phyloP scores from a whole-genome alignment of 2,797 vertebrate species.

The Trachurus trachurus region DNA sequence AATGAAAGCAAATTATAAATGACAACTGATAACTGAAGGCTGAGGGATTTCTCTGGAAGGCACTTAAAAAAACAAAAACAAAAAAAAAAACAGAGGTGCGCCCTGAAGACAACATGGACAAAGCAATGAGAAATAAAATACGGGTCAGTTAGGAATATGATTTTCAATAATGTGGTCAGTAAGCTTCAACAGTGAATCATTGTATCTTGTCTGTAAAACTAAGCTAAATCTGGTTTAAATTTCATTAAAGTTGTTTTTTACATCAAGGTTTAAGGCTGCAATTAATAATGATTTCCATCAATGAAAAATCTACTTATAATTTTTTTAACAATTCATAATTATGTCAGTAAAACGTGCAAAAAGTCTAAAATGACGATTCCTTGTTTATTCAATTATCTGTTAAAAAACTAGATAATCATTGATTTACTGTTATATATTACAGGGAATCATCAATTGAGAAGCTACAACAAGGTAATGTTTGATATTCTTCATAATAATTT shows the following conservation, averaged over 20 bases:
- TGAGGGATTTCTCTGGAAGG: conserved; percentile 60
- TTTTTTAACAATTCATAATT: background rate
- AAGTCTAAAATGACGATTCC: background rate
- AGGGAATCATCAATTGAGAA: background rate
- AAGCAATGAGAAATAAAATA: conserved; percentile 61
- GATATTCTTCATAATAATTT: background rate
- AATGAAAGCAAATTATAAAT: conserved; percentile 76
- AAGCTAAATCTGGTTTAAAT: background rate
- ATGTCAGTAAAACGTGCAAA: background rate
- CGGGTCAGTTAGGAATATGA: conserved; percentile 39
- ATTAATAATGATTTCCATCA: background rate
- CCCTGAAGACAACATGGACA: conserved; percentile 60
- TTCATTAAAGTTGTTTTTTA: background rate
- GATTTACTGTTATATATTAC: background rate
- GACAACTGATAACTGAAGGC: conserved; percentile 54
- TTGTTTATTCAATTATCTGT: background rate
- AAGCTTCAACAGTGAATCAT: conserved; percentile 19
- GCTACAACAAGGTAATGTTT: background rate
- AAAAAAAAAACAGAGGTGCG: conserved; percentile 19
- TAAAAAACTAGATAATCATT: background rate
- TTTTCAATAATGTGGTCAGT: conserved; percentile 30
- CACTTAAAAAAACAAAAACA: conserved; percentile 26
- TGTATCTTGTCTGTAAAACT: background rate
- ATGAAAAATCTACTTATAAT: background rate
- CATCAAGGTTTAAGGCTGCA: background rate